Evolutionary conservation across 37 sponge, comb jelly and placozoan species (phyloP).

Genomic region (Beroe ovata): DNA sequence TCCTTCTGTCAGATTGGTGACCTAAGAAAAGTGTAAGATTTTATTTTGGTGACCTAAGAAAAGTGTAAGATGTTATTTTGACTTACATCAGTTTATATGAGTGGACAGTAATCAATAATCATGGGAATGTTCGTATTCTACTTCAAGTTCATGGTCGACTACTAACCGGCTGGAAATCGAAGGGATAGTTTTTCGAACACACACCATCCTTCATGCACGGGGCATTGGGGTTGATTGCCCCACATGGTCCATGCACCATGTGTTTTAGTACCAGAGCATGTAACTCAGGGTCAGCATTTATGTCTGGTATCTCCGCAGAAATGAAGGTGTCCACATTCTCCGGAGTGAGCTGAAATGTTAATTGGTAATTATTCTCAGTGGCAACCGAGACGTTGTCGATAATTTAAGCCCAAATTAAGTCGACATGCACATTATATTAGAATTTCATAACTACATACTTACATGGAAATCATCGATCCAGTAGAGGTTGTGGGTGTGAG

Average conservation of each 20-base stretch:
- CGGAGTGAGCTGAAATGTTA: too few species aligned
- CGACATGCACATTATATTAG: not conserved
- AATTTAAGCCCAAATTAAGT: too few species aligned
- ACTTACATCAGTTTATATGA: too few species aligned
- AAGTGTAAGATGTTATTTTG: too few species aligned
- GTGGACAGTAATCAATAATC: too few species aligned
- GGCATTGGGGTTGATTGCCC: not conserved
- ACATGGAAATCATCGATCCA: too few species aligned
- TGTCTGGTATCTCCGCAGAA: slow-evolving; percentile 20
- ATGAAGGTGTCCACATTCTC: slow-evolving; percentile 21
- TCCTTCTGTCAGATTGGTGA: not conserved
- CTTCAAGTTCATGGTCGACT: too few species aligned
- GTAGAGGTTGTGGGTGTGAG: slow-evolving; percentile 33
- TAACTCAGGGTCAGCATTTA: slow-evolving; percentile 20
- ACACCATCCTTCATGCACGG: slow-evolving; percentile 60
- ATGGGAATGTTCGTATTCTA: too few species aligned
- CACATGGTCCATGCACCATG: slow-evolving; percentile 70
- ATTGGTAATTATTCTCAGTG: too few species aligned
- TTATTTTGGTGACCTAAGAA: too few species aligned
- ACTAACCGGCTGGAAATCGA: not conserved
- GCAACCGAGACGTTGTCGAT: too few species aligned
- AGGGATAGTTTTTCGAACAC: slow-evolving; percentile 57
- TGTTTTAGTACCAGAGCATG: slow-evolving; percentile 30
- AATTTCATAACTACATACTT: not conserved
- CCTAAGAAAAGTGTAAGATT: too few species aligned